Evolutionary conservation across 2,888 invertebrate genomes (phyloP).

Genomic region (Tricholauxania praeusta): DNA sequence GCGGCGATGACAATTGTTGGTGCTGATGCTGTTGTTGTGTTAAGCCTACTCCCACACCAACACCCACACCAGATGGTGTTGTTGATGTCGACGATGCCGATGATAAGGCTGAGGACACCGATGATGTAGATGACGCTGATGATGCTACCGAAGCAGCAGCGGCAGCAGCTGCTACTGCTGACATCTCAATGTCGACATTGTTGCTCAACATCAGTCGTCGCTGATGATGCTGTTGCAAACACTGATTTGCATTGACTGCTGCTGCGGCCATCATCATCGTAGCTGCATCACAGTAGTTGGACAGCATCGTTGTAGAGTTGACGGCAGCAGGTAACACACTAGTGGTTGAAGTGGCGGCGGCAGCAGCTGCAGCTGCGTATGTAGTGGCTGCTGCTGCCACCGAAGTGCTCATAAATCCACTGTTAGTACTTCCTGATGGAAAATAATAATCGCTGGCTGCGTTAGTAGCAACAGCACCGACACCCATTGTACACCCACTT

Average conservation of each 20-base stretch:
- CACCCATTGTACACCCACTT: background rate
- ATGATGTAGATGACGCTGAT: conserved; percentile 56
- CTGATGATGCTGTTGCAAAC: conserved; percentile 65
- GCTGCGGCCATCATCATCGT: conserved; percentile 66
- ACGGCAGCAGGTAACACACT: conserved; percentile 52
- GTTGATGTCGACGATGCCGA: conserved; percentile 43
- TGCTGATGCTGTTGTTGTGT: conserved; percentile 44
- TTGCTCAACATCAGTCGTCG: conserved; percentile 58
- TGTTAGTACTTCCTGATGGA: conserved; percentile 14
- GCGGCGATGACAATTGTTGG: conserved; percentile 59
- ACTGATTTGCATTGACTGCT: conserved; percentile 66
- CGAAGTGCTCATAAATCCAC: conserved; percentile 31
- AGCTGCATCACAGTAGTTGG: conserved; percentile 67
- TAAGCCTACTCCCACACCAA: conserved; percentile 17
- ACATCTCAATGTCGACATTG: conserved; percentile 50
- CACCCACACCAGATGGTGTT: conserved; percentile 32
- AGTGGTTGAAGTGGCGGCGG: conserved; percentile 46
- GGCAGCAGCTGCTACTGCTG: conserved; percentile 44
- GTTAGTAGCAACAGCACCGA: background rate
- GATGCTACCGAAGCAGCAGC: conserved; percentile 50
- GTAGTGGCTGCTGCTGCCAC: conserved; percentile 39
- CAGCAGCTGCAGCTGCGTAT: conserved; percentile 41
- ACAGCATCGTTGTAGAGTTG: conserved; percentile 63
- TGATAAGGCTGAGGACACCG: conserved; percentile 48
- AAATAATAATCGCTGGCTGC: conserved; percentile 33